phyloP scores from a whole-genome alignment of 53 echinoderm and acorn worm genomes.

The Paelopatides confundens region DNA sequence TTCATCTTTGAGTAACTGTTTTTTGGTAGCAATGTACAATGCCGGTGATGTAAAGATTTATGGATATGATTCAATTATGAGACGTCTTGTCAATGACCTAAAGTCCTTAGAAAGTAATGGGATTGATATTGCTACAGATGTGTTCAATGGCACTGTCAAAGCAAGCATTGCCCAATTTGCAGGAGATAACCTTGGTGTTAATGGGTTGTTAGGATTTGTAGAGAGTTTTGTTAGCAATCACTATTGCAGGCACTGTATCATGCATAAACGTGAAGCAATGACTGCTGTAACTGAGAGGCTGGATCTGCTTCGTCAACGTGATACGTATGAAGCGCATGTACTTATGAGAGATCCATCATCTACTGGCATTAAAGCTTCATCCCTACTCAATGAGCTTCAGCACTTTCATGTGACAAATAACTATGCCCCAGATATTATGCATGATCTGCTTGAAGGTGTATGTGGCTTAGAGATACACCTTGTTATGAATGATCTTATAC shows the following conservation, averaged over 20 bases:
- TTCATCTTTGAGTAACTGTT: not conserved
- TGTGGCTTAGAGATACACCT: conserved; percentile 62
- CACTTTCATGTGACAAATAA: conserved; percentile 60
- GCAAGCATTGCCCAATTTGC: conserved; percentile 39
- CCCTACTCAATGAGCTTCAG: conserved; percentile 36
- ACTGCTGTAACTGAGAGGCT: not conserved
- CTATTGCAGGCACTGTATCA: not conserved
- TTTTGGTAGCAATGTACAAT: not conserved
- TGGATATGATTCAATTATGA: not conserved
- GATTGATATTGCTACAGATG: not conserved
- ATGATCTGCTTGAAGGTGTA: conserved; percentile 69
- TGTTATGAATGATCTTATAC: conserved; percentile 47
- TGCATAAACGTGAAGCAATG: too few relatives aligned
- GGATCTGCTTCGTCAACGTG: not conserved
- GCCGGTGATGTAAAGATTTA: not conserved
- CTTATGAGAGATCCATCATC: not conserved
- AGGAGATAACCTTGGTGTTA: conserved; percentile 57
- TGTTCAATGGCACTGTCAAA: conserved; percentile 37
- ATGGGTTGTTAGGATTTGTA: conserved; percentile 35
- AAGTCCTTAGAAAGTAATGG: not conserved
- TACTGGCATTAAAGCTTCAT: conserved; percentile 48
- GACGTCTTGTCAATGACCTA: not conserved
- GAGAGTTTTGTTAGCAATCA: conserved; percentile 44
- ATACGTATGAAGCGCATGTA: conserved; percentile 43
- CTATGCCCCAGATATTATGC: conserved; percentile 69